These are phyloP conservation scores for Drosophila pseudotalamancana DNA, from an alignment of 2,888 invertebrate genomes.

Conservation along the genomic window DNA sequence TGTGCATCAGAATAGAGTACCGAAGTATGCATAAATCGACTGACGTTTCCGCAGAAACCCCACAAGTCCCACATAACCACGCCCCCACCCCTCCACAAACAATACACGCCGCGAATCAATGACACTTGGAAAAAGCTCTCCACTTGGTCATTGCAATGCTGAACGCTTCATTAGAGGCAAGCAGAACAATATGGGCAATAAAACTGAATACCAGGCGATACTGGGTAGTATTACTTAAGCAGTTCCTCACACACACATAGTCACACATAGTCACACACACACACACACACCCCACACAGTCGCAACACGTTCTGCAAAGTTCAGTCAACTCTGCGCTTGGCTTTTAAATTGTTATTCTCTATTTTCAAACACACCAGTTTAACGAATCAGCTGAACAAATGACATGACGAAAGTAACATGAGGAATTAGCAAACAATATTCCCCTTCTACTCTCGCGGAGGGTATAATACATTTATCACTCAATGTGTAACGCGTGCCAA, in stretches of 20 bases:
- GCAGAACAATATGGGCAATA: slow-evolving; percentile 61
- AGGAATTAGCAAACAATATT: slow-evolving; percentile 38
- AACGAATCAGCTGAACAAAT: slow-evolving; percentile 55
- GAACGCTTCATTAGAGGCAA: slow-evolving; percentile 72
- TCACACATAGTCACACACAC: not conserved
- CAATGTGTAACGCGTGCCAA: not conserved
- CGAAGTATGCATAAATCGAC: slow-evolving; percentile 40
- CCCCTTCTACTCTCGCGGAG: not conserved
- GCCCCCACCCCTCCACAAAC: slow-evolving; percentile 19
- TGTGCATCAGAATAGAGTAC: slow-evolving; percentile 26
- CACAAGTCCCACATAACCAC: slow-evolving; percentile 4
- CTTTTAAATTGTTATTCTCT: slow-evolving; percentile 27
- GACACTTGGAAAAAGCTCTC: slow-evolving; percentile 18
- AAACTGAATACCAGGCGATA: slow-evolving; percentile 30
- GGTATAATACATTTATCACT: not conserved
- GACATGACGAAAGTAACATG: slow-evolving; percentile 29
- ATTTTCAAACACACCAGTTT: slow-evolving; percentile 30
- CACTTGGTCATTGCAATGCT: slow-evolving; percentile 47
- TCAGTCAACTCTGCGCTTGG: slow-evolving; percentile 58
- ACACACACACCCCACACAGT: slow-evolving; percentile 10
- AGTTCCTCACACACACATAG: not conserved
- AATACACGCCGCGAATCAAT: slow-evolving; percentile 24
- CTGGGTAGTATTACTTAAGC: slow-evolving; percentile 4
- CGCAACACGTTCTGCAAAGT: slow-evolving; percentile 59
- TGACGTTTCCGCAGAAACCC: slow-evolving; percentile 61